Evolutionary conservation across 2,113 vertebrate genomes (phyloP).

Genomic region (Syrmaticus mikado): DNA sequence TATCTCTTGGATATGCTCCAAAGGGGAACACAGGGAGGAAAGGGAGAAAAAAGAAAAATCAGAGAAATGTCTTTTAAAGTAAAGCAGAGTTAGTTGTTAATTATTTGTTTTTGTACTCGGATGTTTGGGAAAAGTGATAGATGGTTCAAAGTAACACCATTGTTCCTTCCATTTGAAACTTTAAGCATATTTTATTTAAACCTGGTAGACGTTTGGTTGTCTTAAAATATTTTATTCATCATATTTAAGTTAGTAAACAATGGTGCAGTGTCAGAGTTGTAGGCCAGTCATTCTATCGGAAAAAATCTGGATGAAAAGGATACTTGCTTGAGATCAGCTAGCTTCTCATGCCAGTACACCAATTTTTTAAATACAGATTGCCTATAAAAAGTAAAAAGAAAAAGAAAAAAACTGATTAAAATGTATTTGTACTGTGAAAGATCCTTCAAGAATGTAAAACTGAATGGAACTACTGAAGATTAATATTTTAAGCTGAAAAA

Average conservation of each 20-base stretch:
- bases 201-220: accelerated
- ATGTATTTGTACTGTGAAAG: not conserved
- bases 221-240: not conserved
- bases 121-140: not conserved
- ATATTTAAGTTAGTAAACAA: not conserved
- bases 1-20: not conserved
- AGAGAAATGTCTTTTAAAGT: not conserved
- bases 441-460: not conserved
- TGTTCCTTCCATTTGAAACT: not conserved
- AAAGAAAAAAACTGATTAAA: not conserved
- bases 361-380: not conserved
- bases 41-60: not conserved
- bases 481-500: not conserved
- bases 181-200: not conserved
- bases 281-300: not conserved
- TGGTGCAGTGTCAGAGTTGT: not conserved
- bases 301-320: not conserved
- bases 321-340: not conserved
- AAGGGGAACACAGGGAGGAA: not conserved
- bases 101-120: not conserved
- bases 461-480: not conserved
- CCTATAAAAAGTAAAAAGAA: not conserved
- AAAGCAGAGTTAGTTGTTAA: not conserved
- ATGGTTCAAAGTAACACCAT: not conserved
- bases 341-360: not conserved